These are phyloP conservation scores for Acleris sparsana DNA, from an alignment of 2,888 invertebrate genomes.

Conservation along the genomic window DNA sequence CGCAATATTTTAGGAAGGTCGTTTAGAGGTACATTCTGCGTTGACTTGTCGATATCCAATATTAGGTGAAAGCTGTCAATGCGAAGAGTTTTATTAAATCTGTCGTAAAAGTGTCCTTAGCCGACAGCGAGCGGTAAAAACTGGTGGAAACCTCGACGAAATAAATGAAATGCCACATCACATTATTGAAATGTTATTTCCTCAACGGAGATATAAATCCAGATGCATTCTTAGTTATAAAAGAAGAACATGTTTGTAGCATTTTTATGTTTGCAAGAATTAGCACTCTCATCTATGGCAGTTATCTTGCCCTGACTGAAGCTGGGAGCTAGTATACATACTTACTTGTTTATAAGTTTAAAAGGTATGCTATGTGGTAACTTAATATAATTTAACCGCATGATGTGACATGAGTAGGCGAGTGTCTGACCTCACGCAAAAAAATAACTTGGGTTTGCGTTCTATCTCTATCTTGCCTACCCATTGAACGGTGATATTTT, in stretches of 20 bases:
- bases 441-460: not conserved
- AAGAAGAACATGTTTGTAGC: too few relatives aligned
- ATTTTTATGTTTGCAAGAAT: too few relatives aligned
- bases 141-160: conserved; percentile 4
- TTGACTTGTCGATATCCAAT: conserved; percentile 30
- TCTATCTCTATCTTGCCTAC: too few relatives aligned
- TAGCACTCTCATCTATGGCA: too few relatives aligned
- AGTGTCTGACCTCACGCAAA: not conserved
- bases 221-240: too few relatives aligned
- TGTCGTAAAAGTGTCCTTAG: conserved; percentile 33
- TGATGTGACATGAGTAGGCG: not conserved
- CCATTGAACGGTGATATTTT: too few relatives aligned
- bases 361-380: too few relatives aligned
- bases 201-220: too few relatives aligned
- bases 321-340: not conserved
- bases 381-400: not conserved
- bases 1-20: conserved; percentile 4
- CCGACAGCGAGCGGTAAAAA: conserved; percentile 17
- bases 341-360: too few relatives aligned
- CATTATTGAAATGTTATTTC: conserved; percentile 14
- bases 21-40: conserved; percentile 19
- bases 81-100: conserved; percentile 35
- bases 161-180: conserved; percentile 10
- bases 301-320: not conserved
- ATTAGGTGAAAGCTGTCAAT: conserved; percentile 36